These are phyloP conservation scores for Ricordea florida DNA, from an alignment of 92 coral and sea anemone genomes.

Conservation along the genomic window DNA sequence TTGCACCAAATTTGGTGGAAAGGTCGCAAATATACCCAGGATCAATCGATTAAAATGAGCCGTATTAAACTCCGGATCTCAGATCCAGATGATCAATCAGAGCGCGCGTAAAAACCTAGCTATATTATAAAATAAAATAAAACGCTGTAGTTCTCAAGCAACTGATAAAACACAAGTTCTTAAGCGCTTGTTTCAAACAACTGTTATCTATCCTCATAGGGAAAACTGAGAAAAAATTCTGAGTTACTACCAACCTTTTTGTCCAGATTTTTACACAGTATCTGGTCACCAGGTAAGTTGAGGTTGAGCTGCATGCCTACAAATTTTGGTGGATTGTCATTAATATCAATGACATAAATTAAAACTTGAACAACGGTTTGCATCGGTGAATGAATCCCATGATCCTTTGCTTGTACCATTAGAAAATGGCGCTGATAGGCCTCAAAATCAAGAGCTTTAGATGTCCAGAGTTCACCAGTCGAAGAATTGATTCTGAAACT, in stretches of 20 bases:
- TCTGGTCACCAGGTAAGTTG: background rate
- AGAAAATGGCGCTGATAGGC: background rate
- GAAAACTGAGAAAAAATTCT: too few relatives aligned
- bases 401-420: constrained; percentile 23
- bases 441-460: constrained; percentile 29
- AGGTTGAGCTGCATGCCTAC: background rate
- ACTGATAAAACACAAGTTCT: too few relatives aligned
- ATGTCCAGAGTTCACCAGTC: constrained; percentile 20
- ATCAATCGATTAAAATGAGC: too few relatives aligned
- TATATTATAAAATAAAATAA: too few relatives aligned
- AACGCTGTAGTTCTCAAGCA: too few relatives aligned
- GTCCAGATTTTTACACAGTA: background rate
- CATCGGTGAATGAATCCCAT: constrained; percentile 1
- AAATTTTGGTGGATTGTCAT: constrained; percentile 76
- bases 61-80: too few relatives aligned
- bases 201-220: too few relatives aligned
- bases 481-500: constrained; percentile 47
- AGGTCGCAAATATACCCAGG: too few relatives aligned
- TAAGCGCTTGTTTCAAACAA: too few relatives aligned
- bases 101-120: too few relatives aligned
- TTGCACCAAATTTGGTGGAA: too few relatives aligned
- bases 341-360: constrained; percentile 72
- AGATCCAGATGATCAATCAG: too few relatives aligned
- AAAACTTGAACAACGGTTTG: constrained; percentile 21
- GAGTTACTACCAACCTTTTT: constrained; percentile 17